Conservation (phyloP, 2,797 vertebrate species). For the Heterohyrax brucei region DNA sequence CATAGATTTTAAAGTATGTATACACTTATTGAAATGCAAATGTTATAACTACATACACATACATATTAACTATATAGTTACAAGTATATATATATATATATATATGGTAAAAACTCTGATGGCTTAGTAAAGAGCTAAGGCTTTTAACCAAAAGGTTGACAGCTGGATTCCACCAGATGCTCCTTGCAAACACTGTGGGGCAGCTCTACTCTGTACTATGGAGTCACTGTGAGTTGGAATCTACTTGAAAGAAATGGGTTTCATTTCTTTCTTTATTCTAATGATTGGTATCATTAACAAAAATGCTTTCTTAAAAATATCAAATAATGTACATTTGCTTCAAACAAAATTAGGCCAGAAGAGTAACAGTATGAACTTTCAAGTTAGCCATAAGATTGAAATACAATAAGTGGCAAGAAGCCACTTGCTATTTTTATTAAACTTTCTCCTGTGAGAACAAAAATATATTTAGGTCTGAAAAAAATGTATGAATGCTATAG, state of each 20-base stretch:
- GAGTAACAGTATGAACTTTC: slow-evolving; percentile 51
- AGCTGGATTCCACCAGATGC: too few relatives aligned
- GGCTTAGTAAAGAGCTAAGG: too few relatives aligned
- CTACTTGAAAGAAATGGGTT: too few relatives aligned
- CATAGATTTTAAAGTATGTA: background rate
- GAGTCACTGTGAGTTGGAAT: too few relatives aligned
- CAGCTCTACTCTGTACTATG: too few relatives aligned
- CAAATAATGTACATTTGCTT: slow-evolving; percentile 51
- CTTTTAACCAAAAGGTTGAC: too few relatives aligned
- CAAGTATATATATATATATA: too few relatives aligned
- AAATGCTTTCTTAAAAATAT: slow-evolving; percentile 30
- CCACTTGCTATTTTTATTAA: slow-evolving; percentile 64
- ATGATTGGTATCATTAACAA: slow-evolving; percentile 33
- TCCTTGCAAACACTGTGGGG: too few relatives aligned
- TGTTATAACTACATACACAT: slow-evolving; percentile 2
- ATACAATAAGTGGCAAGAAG: background rate
- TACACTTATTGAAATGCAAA: slow-evolving; percentile 56
- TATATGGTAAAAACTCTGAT: too few relatives aligned
- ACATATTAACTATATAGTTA: too few relatives aligned
- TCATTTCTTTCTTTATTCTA: background rate
- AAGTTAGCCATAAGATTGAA: slow-evolving; percentile 37
- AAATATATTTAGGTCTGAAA: background rate
- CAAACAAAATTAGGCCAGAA: slow-evolving; percentile 2
- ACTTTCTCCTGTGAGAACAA: slow-evolving; percentile 2
- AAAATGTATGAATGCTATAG: slow-evolving; percentile 23